Conservation (phyloP, 2,113 vertebrate genomes). For the Acrocephalus kingi region DNA sequence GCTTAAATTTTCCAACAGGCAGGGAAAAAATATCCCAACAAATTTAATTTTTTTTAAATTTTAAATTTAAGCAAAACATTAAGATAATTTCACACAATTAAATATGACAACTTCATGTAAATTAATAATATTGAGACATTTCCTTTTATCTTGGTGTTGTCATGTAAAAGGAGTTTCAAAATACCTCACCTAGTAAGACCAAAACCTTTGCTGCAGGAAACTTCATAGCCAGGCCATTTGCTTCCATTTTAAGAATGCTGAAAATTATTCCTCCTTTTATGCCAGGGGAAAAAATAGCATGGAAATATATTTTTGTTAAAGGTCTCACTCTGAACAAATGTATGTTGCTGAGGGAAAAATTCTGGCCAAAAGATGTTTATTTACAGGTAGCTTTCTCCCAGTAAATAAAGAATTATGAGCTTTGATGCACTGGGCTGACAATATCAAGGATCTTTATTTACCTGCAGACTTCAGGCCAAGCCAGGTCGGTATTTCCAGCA, state of each 20-base stretch:
- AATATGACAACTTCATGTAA: background rate
- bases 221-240: background rate
- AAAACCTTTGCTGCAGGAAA: background rate
- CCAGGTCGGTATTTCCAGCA: background rate
- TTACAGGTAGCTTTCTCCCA: background rate
- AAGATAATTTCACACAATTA: background rate
- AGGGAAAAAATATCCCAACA: background rate
- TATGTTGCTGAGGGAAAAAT: background rate
- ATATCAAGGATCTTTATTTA: background rate
- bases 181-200: background rate
- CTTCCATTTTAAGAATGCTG: background rate
- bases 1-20: background rate
- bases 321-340: background rate
- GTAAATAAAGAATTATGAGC: background rate
- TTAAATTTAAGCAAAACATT: background rate
- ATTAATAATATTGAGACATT: background rate
- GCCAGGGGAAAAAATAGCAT: rapidly evolving
- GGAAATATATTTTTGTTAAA: background rate
- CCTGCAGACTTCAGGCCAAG: background rate
- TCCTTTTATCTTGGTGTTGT: background rate
- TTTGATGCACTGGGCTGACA: background rate
- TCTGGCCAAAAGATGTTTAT: background rate
- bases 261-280: background rate
- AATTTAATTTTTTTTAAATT: background rate
- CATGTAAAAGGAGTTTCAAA: background rate